Evolutionary conservation across 2,113 vertebrate species (phyloP), one percentile per base, ranked within the genome.

Genomic region (Amia ocellicauda): DNA sequence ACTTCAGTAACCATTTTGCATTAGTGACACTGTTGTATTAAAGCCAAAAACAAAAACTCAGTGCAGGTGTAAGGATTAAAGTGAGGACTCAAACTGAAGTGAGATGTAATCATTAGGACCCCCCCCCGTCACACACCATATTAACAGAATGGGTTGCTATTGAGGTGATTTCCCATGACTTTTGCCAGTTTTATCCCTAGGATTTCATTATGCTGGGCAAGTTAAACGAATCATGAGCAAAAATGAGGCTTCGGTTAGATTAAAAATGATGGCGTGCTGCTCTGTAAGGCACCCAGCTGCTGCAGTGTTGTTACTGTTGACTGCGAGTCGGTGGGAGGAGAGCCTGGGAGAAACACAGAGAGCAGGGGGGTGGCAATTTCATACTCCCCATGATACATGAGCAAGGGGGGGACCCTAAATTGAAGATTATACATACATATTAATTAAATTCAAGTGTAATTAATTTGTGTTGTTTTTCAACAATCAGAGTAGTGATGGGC

Each of bases 161-260:
- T 72, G 66, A 68, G 24, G 28, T 69, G 62, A 52, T 63, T 66
- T 65, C 68, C 59, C 11, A 57, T 68, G 64, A 64, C 61, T 57
- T 74, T 57, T 58, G 27, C 53, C 63, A 60, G 24, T 49, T 52
- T 54, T 60, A 36, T 55, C 24, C 7, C 16, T 4, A 3, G 52
- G 41, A 47, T 29, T 16, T 16, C 29, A 40, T 57, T 57, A 68
- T 22, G 51, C 62, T 4, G 5, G 59, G 59, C 42, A 36, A 41
- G 53, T 27, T 67, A 45, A 20, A 67, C 56, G 62, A 68, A 68
- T 55, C 41, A 62, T 49, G 40, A 36, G 31, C 31, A 36, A 62
- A 45, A 62, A 47, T 17, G 16, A 28, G 55, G 59, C 26, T 47
- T 68, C 50, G 31, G 9, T 53, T 41, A 55, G 45, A 62, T 54